Evolutionary conservation across 2,888 invertebrate genomes (phyloP).

Genomic region (Nomada ruficornis): DNA sequence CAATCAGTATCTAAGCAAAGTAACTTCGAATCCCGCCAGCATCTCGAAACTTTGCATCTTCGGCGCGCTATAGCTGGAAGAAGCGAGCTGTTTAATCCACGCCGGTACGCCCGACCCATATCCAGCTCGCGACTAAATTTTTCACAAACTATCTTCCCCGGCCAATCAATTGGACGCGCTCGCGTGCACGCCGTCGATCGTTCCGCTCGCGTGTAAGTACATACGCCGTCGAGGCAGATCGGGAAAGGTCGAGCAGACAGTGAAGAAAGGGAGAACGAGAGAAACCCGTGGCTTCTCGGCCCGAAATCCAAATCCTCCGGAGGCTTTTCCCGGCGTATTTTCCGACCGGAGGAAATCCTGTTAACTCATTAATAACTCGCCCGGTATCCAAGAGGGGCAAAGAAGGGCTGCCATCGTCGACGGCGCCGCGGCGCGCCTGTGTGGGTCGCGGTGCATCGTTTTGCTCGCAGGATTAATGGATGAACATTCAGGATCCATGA

Average conservation of each 20-base stretch:
- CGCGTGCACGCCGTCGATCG: constrained; percentile 28
- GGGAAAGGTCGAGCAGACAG: neutral
- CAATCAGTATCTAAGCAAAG: neutral
- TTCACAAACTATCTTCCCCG: constrained; percentile 37
- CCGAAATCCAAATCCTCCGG: constrained; percentile 68
- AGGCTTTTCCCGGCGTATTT: constrained; percentile 75
- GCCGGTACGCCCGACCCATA: constrained; percentile 14
- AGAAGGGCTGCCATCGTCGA: constrained; percentile 63
- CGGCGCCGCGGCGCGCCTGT: constrained; percentile 42
- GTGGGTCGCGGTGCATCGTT: constrained; percentile 70
- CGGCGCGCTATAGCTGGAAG: neutral
- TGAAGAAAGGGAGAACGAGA: neutral
- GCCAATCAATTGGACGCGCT: constrained; percentile 44
- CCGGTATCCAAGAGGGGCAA: constrained; percentile 57
- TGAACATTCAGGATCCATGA: constrained; percentile 66
- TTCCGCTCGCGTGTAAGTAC: neutral
- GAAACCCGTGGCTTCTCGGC: constrained; percentile 41
- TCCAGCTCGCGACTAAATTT: constrained; percentile 28
- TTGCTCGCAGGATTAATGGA: constrained; percentile 74
- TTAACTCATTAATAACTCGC: constrained; percentile 81
- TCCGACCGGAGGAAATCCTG: constrained; percentile 80
- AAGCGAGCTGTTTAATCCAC: no score
- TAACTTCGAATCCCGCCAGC: no score
- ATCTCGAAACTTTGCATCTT: neutral
- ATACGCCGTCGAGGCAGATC: neutral